Conservation (phyloP, 2,888 invertebrate genomes). For the Melanargia galathea region DNA sequence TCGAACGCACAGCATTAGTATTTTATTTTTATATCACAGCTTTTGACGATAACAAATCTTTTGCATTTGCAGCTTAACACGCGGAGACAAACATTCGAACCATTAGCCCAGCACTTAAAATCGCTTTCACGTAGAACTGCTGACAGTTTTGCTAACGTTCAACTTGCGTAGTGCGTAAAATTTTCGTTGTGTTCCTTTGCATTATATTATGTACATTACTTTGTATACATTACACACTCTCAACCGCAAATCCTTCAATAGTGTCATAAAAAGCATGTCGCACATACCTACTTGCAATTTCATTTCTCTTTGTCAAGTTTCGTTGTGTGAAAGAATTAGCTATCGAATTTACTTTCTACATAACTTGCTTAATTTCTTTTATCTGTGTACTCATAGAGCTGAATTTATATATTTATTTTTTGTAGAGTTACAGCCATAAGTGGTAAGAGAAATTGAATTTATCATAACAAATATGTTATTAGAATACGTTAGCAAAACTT, state of each 20-base stretch:
- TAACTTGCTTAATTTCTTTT: neutral
- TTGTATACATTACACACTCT: too few relatives aligned
- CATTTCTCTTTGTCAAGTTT: neutral
- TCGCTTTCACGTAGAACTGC: conserved; percentile 29
- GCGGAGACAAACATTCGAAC: conserved; percentile 79
- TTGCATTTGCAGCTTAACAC: conserved; percentile 79
- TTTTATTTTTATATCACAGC: conserved; percentile 81
- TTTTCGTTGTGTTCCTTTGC: too few relatives aligned
- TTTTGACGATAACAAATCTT: conserved; percentile 83
- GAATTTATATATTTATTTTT: neutral
- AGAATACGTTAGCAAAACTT: neutral
- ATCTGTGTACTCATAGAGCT: neutral
- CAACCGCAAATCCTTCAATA: too few relatives aligned
- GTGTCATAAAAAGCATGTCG: too few relatives aligned
- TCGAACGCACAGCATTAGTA: conserved; percentile 65
- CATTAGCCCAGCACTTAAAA: conserved; percentile 56
- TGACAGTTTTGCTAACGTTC: neutral
- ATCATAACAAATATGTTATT: neutral
- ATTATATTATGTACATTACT: neutral
- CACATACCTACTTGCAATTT: neutral
- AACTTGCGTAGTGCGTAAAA: neutral
- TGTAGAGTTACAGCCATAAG: neutral
- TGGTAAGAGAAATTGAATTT: neutral
- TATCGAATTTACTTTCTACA: neutral
- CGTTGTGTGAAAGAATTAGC: neutral